These are phyloP conservation scores for Pogonophryne albipinna DNA, from an alignment of 2,797 vertebrate genomes.

Conservation along the genomic window DNA sequence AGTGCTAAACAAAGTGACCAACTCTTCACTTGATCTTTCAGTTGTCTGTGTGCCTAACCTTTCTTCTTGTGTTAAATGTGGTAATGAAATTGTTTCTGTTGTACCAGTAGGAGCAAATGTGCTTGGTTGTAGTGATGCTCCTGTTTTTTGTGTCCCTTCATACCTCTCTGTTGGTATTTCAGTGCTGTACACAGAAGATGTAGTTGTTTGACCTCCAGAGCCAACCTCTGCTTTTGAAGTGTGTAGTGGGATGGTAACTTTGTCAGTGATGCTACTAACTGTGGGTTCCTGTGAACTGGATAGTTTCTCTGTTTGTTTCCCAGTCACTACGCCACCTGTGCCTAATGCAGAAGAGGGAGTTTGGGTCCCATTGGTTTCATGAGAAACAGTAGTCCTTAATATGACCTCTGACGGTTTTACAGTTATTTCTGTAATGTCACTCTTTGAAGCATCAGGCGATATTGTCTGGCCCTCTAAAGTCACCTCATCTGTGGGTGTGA, in stretches of 20 bases:
- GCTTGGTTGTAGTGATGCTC: not conserved
- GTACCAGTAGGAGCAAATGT: not conserved
- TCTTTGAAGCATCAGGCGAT: not conserved
- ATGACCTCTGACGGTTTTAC: slow-evolving; percentile 3
- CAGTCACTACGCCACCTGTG: slow-evolving; percentile 18
- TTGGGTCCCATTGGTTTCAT: not conserved
- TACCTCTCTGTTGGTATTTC: slow-evolving; percentile 4
- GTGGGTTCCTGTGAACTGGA: slow-evolving; percentile 6
- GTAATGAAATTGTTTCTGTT: not conserved
- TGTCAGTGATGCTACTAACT: slow-evolving; percentile 6
- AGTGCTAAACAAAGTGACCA: slow-evolving; percentile 16
- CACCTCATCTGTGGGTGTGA: slow-evolving; percentile 19
- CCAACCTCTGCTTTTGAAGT: slow-evolving; percentile 3
- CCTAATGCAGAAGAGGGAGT: not conserved
- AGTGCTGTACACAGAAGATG: slow-evolving; percentile 14
- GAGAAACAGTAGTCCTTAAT: slow-evolving; percentile 9
- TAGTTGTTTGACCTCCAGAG: slow-evolving; percentile 1
- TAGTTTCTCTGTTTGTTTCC: not conserved
- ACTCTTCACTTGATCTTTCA: not conserved
- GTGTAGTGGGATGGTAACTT: slow-evolving; percentile 4
- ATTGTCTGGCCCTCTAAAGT: slow-evolving; percentile 29
- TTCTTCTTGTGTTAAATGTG: not conserved
- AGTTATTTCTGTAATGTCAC: not conserved
- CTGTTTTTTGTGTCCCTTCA: slow-evolving; percentile 5
- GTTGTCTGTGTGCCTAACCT: slow-evolving; percentile 2